phyloP scores from a whole-genome alignment of 2,113 vertebrate genomes.

The Ictidomys tridecemlineatus region DNA sequence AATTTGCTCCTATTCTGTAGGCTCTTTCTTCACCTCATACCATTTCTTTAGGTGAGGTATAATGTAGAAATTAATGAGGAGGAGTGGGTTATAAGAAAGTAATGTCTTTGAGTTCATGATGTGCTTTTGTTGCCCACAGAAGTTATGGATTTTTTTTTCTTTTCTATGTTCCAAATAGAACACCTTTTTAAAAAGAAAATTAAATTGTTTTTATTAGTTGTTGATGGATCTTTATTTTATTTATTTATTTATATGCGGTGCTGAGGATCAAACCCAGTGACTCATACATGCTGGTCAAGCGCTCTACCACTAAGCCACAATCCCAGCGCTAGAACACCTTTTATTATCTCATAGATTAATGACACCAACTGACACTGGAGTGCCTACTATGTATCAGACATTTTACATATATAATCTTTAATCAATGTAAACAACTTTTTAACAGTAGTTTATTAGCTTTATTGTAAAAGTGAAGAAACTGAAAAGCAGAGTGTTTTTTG shows the following conservation, averaged over 20 bases:
- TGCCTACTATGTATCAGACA: not conserved
- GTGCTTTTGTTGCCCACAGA: not conserved
- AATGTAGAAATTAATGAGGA: not conserved
- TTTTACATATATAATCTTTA: not conserved
- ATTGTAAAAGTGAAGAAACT: constrained; percentile 32
- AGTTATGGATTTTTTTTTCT: not conserved
- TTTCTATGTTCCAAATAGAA: not conserved
- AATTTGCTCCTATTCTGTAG: too few species aligned
- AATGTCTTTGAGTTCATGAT: not conserved
- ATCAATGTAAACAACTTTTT: not conserved
- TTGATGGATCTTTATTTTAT: too few species aligned
- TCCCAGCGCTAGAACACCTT: not conserved
- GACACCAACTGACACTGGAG: constrained; percentile 9
- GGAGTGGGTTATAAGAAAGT: not conserved
- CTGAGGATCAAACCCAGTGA: too few species aligned
- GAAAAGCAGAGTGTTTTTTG: constrained; percentile 1
- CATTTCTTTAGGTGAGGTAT: not conserved
- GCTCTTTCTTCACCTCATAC: too few species aligned
- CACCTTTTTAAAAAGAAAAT: too few species aligned
- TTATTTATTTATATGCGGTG: too few species aligned
- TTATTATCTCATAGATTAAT: not conserved
- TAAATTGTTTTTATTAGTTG: too few species aligned
- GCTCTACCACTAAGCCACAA: too few species aligned
- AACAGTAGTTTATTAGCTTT: not conserved
- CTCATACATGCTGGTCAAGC: too few species aligned